Conservation (phyloP, 2,888 invertebrate species). For the Syrphus vitripennis region DNA sequence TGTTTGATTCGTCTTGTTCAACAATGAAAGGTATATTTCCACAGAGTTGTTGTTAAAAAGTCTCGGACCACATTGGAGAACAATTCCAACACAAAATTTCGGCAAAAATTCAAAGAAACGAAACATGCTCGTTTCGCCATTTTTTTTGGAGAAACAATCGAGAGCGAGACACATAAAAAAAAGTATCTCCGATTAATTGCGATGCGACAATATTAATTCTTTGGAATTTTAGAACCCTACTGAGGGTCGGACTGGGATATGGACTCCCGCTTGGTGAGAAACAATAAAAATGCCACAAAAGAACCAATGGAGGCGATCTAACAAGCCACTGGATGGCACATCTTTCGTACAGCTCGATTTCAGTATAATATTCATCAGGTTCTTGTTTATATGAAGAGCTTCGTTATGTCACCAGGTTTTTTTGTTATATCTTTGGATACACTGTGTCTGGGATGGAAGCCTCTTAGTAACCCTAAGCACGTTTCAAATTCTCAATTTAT, state of each 20-base stretch:
- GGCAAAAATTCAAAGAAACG: conserved; percentile 10
- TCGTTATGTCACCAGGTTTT: conserved; percentile 53
- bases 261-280: conserved; percentile 29
- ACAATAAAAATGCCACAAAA: conserved; percentile 53
- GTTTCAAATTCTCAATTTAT: conserved; percentile 30
- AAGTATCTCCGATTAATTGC: conserved; percentile 49
- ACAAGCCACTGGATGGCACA: conserved; percentile 22
- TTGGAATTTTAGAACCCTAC: conserved; percentile 39
- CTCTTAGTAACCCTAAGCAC: conserved; percentile 44
- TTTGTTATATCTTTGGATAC: conserved; percentile 8
- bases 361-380: conserved; percentile 50
- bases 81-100: conserved; percentile 27
- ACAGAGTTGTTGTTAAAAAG: neutral
- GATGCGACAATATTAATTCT: conserved; percentile 63
- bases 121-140: conserved; percentile 18
- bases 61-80: conserved; percentile 14
- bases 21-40: neutral
- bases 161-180: neutral
- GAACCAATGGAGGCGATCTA: neutral
- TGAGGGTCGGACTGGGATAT: neutral
- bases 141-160: neutral
- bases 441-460: conserved; percentile 27
- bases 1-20: neutral
- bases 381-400: conserved; percentile 1
- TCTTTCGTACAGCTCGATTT: neutral